Evolutionary conservation across 2,888 invertebrate genomes (phyloP), one percentile per base, ranked within the genome.

Genomic region (Incurvaria masculella): DNA sequence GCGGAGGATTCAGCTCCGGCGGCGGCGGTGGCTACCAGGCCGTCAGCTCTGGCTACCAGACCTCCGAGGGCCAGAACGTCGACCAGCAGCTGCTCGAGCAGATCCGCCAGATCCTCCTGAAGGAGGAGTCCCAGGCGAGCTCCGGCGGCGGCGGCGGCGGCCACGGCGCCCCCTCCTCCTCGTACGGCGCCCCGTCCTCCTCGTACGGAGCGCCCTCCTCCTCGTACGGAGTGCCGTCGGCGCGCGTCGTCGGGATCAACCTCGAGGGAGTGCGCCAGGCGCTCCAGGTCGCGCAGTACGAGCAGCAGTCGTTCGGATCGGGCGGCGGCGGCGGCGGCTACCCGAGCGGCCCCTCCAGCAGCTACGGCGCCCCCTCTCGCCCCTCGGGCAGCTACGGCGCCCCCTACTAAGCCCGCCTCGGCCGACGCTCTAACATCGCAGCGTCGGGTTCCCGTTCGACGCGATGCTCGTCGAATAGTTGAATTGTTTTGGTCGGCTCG

Each of bases 261-360:
- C 85, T 92, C 54, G 92, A 91, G 61, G 91, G 89, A 54, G 88
- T 91, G 62, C 88, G 89, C 61, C 91, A 91, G 61, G 91, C 91
- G 58, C 88, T 92, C 72, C 91, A 92, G 68, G 91, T 92, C 54
- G 92, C 92, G 41, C 91, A 92, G 63, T 91, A 86, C 81, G 83
- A 87, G 58, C 90, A 91, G 74, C 69, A 80, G 54, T 76, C 78
- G 68, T 73, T 82, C 58, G 71, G 73, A 41, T 70, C 72, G 41
- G 62, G 66, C 26, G 62, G 66, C 45, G 58, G 61, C 23, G 59
- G 60, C 53, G 46, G 47, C 42, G 51, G 69, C 69, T 48, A 67
- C 68, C 65, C 66, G 69, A 19, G 72, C 75, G 51, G 83, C 74
- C 53, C 85, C 81, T 82, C 83, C 53, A 69, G 79, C 44, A 79